Evolutionary conservation across 2,888 invertebrate genomes (phyloP).

Genomic region (Crematogaster levior): DNA sequence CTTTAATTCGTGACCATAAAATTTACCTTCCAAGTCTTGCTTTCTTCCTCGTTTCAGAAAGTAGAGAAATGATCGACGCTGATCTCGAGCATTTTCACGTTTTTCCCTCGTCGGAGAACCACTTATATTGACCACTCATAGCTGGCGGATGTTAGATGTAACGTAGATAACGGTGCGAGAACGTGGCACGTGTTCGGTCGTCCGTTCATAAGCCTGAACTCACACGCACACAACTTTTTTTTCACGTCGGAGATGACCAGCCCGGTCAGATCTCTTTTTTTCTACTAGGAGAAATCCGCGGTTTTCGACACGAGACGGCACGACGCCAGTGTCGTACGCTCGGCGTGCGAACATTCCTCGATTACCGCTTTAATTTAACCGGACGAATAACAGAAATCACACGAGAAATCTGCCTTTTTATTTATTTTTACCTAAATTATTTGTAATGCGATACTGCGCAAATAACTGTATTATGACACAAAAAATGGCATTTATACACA

Average conservation of each 20-base stretch:
- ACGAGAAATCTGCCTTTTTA: neutral
- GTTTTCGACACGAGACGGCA: slow-evolving; percentile 76
- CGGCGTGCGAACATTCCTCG: slow-evolving; percentile 35
- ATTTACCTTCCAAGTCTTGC: neutral
- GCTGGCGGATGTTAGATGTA: slow-evolving; percentile 29
- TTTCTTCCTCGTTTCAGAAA: neutral
- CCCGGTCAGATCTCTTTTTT: slow-evolving; percentile 60
- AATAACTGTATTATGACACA: neutral
- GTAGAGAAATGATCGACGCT: neutral
- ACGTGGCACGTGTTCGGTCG: slow-evolving; percentile 36
- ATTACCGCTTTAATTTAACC: slow-evolving; percentile 9
- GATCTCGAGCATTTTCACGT: neutral
- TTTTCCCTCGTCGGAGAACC: neutral
- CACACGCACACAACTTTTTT: slow-evolving; percentile 54
- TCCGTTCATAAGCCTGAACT: slow-evolving; percentile 26
- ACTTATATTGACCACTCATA: neutral
- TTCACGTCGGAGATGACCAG: slow-evolving; percentile 63
- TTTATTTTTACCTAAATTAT: neutral
- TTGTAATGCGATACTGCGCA: neutral
- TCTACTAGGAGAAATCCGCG: slow-evolving; percentile 68
- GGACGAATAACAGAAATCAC: neutral
- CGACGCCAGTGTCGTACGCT: slow-evolving; percentile 70
- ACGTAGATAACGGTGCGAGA: slow-evolving; percentile 62
- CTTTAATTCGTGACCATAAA: neutral
- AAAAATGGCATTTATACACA: neutral